A percentile compares a stretch with the other conserved stretches of the same genome.
These are phyloP conservation scores for Ditylenchus dipsaci DNA, from an alignment of 1,140 invertebrate genomes.

Conservation along the genomic window DNA sequence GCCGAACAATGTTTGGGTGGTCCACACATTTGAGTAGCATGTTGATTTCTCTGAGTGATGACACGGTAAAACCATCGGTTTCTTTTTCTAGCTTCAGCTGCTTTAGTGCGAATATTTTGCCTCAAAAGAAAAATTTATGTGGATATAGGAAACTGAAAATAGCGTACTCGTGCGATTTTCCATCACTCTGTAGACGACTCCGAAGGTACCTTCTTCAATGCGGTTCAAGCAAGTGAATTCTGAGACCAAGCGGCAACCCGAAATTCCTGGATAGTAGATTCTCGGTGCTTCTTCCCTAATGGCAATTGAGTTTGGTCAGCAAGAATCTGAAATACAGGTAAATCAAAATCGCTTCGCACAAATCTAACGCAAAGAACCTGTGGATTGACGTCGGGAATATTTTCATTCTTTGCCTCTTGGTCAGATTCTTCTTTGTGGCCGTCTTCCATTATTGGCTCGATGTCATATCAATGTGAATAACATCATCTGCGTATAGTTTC, in stretches of 20 bases:
- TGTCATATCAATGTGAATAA: too few relatives aligned
- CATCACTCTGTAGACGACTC: constrained; percentile 87
- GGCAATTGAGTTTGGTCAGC: too few relatives aligned
- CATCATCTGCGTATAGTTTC: too few relatives aligned
- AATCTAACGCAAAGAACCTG: too few relatives aligned
- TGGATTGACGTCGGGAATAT: too few relatives aligned
- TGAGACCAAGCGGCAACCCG: constrained; percentile 90
- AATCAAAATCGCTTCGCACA: too few relatives aligned
- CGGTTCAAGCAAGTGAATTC: constrained; percentile 93
- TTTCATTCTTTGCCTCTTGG: too few relatives aligned
- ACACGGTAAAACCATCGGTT: constrained; percentile 98
- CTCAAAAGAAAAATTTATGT: constrained; percentile 6
- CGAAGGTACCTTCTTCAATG: constrained; percentile 96
- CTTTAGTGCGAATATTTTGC: constrained; percentile 93
- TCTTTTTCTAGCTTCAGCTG: constrained; percentile 99
- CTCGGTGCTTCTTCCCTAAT: constrained; percentile 1
- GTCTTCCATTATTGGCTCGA: too few relatives aligned
- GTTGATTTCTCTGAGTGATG: constrained; percentile 94
- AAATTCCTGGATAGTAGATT: constrained; percentile 54
- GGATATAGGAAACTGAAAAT: not conserved
- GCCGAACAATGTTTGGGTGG: constrained; percentile 94
- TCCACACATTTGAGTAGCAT: constrained; percentile 87
- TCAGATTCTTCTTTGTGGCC: too few relatives aligned
- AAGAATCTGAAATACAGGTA: too few relatives aligned
- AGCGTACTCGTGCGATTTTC: constrained; percentile 79